Conservation (phyloP, 2,797 vertebrate genomes). For the Scolopax bukidnonensis region DNA sequence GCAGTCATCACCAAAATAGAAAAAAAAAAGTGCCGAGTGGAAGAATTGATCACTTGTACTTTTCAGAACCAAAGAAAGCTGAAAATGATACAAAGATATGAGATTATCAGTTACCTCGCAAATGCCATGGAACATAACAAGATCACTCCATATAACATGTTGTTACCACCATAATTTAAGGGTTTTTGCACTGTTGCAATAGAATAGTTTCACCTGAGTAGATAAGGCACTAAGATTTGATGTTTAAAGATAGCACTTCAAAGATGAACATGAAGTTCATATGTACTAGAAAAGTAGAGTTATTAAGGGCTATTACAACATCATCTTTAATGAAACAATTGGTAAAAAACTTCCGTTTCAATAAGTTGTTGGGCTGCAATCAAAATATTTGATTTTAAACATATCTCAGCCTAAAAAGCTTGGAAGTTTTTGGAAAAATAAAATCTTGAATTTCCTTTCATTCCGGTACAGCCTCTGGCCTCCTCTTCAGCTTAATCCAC, state of each 20-base stretch:
- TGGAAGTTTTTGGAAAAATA: neutral
- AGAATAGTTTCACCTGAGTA: neutral
- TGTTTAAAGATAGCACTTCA: neutral
- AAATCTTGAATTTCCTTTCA: neutral
- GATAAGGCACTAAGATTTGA: neutral
- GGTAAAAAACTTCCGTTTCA: neutral
- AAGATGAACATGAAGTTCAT: neutral
- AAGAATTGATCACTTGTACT: neutral
- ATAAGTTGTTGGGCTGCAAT: neutral
- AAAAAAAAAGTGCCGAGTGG: neutral
- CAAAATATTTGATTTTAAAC: neutral
- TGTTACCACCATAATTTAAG: neutral
- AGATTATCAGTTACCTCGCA: neutral
- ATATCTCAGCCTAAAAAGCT: neutral
- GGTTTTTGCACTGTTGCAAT: neutral
- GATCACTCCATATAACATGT: neutral
- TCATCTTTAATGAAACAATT: neutral
- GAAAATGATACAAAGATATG: neutral
- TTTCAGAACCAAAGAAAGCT: neutral
- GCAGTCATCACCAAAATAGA: neutral
- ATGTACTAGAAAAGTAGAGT: neutral
- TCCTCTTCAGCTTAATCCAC: conserved; percentile 87
- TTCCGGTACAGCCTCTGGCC: neutral
- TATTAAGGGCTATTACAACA: neutral
- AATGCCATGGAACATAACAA: neutral